Evolutionary conservation across 2,113 vertebrate genomes (phyloP).

Genomic region (Callocephalon fimbriatum): DNA sequence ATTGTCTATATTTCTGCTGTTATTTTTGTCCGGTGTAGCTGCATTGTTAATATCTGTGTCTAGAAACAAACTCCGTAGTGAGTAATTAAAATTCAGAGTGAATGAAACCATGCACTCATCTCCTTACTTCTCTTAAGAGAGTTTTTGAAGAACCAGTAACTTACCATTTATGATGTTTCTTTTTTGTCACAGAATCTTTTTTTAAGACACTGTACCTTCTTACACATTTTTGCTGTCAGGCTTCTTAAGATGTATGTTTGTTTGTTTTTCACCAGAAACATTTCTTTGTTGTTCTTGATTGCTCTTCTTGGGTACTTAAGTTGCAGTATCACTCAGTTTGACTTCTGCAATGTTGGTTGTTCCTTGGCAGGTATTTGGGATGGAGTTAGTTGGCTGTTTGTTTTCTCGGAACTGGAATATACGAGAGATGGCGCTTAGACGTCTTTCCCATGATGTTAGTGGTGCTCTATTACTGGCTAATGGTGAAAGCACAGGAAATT

Average conservation of each 20-base stretch:
- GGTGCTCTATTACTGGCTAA: constrained; percentile 89
- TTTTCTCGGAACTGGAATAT: constrained; percentile 95
- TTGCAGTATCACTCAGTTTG: background rate
- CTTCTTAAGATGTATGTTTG: background rate
- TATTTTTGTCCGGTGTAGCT: background rate
- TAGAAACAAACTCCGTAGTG: background rate
- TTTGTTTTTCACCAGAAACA: background rate
- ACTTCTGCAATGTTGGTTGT: background rate
- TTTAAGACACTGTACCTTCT: background rate
- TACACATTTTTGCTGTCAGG: background rate
- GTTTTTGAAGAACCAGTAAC: background rate
- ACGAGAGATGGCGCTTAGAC: constrained; percentile 89
- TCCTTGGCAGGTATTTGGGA: constrained; percentile 84
- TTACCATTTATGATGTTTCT: background rate
- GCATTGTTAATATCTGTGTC: background rate
- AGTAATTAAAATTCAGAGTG: background rate
- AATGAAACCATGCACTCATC: background rate
- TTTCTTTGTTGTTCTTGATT: background rate
- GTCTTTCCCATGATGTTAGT: constrained; percentile 91
- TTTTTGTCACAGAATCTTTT: background rate
- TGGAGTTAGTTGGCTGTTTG: constrained; percentile 90
- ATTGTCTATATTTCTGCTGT: background rate
- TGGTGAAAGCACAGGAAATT: constrained; percentile 87
- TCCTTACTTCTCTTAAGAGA: background rate
- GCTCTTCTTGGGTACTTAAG: background rate